Percentiles rank a stretch among this genome's conserved stretches.
Evolutionary conservation across 2,113 vertebrate genomes (phyloP).

Genomic region (Leucopsar rothschildi): DNA sequence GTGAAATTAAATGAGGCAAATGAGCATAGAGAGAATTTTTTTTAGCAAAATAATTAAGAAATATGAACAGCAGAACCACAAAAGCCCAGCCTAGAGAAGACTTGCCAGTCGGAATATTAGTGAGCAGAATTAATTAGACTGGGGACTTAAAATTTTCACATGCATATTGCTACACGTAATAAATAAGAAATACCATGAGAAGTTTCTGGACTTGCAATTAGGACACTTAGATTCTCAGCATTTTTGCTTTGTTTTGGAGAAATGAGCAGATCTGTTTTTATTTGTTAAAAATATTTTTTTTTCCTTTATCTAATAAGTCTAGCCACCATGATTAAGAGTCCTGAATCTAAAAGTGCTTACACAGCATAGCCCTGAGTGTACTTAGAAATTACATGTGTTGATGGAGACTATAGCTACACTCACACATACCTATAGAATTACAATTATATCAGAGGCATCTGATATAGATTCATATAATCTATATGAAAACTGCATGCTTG

Average conservation of each 20-base stretch:
- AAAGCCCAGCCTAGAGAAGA: constrained; percentile 31
- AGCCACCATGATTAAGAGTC: neutral
- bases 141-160: constrained; percentile 55
- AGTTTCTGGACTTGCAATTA: constrained; percentile 53
- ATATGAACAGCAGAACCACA: neutral
- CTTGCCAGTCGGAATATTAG: constrained; percentile 28
- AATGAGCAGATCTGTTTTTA: neutral
- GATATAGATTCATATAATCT: neutral
- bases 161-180: constrained; percentile 33
- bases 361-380: neutral
- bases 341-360: neutral
- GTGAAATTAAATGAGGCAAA: constrained; percentile 15
- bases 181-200: constrained; percentile 44
- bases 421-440: neutral
- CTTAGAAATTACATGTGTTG: neutral
- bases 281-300: neutral
- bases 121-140: constrained; percentile 64
- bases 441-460: neutral
- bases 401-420: neutral
- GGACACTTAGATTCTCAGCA: constrained; percentile 27
- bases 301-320: neutral
- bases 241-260: constrained; percentile 43
- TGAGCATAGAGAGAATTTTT: neutral
- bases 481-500: neutral
- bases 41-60: constrained; percentile 24